Conservation (phyloP, 64 coral and sea anemone species). For the Orbicella faveolata region DNA sequence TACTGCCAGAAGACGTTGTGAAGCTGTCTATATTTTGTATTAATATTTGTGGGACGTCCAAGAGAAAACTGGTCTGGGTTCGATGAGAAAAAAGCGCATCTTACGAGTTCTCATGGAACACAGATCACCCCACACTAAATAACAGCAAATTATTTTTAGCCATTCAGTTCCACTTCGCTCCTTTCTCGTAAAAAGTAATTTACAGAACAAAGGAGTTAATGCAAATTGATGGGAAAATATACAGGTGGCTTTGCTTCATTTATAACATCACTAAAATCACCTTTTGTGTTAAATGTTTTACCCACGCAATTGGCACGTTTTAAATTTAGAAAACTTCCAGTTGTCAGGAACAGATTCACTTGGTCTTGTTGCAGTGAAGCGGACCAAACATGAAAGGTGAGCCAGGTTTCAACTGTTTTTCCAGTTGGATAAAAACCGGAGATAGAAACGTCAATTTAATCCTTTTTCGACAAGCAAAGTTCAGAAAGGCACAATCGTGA, state of each 20-base stretch:
- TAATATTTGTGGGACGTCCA: slow-evolving; percentile 3
- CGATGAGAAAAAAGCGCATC: background rate
- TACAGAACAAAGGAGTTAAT: slow-evolving; percentile 26
- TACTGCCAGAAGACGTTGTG: background rate
- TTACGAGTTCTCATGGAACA: slow-evolving; percentile 13
- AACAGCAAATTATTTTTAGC: background rate
- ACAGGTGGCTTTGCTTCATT: background rate
- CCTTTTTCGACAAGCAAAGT: background rate
- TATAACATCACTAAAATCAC: background rate
- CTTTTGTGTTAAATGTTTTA: slow-evolving; percentile 17
- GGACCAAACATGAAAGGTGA: slow-evolving; percentile 20
- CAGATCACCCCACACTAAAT: background rate
- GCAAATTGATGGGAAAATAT: background rate
- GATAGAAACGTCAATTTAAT: background rate
- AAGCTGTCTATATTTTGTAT: background rate
- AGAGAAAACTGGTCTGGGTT: background rate
- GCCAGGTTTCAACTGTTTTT: background rate
- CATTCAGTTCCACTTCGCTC: background rate
- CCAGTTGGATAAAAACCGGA: background rate
- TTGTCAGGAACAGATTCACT: background rate
- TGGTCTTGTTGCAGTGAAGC: background rate
- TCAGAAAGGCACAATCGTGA: background rate
- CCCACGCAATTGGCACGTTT: background rate
- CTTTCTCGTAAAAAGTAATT: slow-evolving; percentile 10
- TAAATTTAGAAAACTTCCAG: background rate